A percentile compares a stretch with the other conserved stretches of the same genome.
These are phyloP conservation scores for Halcyon leucocephala DNA, from an alignment of 2,797 vertebrate species.

Conservation along the genomic window DNA sequence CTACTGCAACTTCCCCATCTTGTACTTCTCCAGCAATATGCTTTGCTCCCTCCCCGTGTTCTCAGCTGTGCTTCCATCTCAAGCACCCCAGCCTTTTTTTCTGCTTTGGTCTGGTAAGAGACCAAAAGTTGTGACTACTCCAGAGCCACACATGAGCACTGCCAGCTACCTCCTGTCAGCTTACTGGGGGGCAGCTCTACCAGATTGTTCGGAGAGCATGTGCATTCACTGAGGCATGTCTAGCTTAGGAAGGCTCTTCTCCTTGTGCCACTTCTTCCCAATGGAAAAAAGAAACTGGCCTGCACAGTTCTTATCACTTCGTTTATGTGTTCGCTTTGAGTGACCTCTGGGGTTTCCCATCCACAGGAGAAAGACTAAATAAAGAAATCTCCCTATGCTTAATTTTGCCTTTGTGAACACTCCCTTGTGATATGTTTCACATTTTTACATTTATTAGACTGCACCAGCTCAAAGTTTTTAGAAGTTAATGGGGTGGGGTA, in stretches of 20 bases:
- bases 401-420: not conserved
- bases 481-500: not conserved
- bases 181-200: not conserved
- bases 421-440: not conserved
- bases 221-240: not conserved
- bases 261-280: not conserved
- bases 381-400: too few relatives aligned
- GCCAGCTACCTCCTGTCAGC: not conserved
- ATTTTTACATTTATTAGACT: not conserved
- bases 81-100: not conserved
- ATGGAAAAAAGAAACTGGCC: not conserved
- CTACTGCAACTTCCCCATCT: not conserved
- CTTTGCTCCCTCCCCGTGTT: rapidly evolving
- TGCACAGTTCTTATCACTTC: not conserved
- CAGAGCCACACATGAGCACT: not conserved
- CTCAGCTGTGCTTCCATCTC: not conserved
- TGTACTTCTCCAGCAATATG: not conserved
- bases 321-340: not conserved
- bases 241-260: not conserved
- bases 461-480: not conserved
- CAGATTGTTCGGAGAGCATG: too few relatives aligned
- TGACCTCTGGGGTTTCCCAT: not conserved
- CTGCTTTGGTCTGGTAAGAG: not conserved
- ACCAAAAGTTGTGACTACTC: not conserved
- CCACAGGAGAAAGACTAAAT: not conserved